Evolutionary conservation across 2,888 invertebrate genomes (phyloP), one percentile per base, ranked within the genome.

Genomic region (Pediacus dermestoides): DNA sequence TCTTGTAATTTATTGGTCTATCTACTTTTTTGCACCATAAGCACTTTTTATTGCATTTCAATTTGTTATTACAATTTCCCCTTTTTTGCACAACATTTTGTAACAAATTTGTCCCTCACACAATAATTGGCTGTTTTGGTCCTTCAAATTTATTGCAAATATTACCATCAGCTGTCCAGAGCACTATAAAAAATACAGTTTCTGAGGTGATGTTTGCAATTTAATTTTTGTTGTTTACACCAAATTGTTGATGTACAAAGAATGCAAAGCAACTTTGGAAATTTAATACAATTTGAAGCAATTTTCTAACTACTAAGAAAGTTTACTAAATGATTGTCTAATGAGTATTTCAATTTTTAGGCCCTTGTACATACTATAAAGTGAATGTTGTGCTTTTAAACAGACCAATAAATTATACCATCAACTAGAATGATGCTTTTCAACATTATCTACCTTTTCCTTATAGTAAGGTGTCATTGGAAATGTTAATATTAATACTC

Each of bases 391-490:
- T 39, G 39, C 39, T 18, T 3, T 3, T 13, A 13, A 13, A 15
- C 37, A 50, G 59, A 59, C 60, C 60, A 60, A 58, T 60, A 57
- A 54, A 58, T 57, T 58, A 55, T 54, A 45, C 26, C n/a, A n/a
- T n/a, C n/a, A n/a, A n/a, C n/a, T n/a, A n/a, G n/a, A 37, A 40
- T 51, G 53, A 50, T 50, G 37, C 42, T 47, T 52, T 52, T 33
- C 40, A 39, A 49, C 37, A 45, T 38, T 34, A 39, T 52, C 44
- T 42, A 63, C 65, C 66, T 68, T 68, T 70, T 69, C 70, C 69
- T 70, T 70, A 70, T 70, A 70, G 70, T 70, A 70, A 70, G 70
- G 70, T 70, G 63, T 66, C 70, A 70, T 70, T 70, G 70, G 70
- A 70, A 70, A 70, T 70, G 70, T 68, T 48, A 49, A 46, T 39